phyloP scores from a whole-genome alignment of 2,888 invertebrate species.

The Bhutanitis thaidina region DNA sequence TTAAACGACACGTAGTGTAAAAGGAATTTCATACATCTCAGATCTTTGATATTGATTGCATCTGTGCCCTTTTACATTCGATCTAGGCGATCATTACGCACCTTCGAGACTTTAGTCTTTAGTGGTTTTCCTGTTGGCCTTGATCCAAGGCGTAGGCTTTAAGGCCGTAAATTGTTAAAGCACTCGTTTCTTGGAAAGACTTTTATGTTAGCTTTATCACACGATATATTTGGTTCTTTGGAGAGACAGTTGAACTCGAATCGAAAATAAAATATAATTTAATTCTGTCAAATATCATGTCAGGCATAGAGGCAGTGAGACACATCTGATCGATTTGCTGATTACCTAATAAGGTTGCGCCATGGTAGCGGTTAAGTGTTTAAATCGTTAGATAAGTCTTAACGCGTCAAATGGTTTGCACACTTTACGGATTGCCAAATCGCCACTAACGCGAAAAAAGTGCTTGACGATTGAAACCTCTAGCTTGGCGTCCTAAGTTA shows the following conservation, averaged over 20 bases:
- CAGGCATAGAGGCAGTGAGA: too few species aligned
- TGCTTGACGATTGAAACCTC: background rate
- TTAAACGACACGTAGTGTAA: constrained; percentile 2
- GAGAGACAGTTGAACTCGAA: background rate
- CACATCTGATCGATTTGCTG: too few species aligned
- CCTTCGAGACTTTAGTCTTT: constrained; percentile 4
- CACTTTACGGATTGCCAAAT: too few species aligned
- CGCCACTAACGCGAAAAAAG: too few species aligned
- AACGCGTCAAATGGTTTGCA: too few species aligned
- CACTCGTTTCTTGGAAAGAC: constrained; percentile 12
- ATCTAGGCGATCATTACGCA: constrained; percentile 14
- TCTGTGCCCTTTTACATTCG: constrained; percentile 15
- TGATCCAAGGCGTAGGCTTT: constrained; percentile 18
- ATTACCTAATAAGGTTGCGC: too few species aligned
- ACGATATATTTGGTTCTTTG: background rate
- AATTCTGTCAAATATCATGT: too few species aligned
- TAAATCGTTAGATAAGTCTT: too few species aligned
- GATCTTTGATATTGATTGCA: constrained; percentile 17
- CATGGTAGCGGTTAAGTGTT: too few species aligned
- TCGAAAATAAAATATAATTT: too few species aligned
- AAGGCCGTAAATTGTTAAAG: constrained; percentile 12
- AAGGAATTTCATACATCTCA: constrained; percentile 10
- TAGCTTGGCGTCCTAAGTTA: too few species aligned
- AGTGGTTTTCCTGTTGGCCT: constrained; percentile 22
- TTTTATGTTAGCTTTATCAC: constrained; percentile 10